Base-by-base conservation (phyloP, 2,113 vertebrate species). In the Tupaia tana region DNA sequence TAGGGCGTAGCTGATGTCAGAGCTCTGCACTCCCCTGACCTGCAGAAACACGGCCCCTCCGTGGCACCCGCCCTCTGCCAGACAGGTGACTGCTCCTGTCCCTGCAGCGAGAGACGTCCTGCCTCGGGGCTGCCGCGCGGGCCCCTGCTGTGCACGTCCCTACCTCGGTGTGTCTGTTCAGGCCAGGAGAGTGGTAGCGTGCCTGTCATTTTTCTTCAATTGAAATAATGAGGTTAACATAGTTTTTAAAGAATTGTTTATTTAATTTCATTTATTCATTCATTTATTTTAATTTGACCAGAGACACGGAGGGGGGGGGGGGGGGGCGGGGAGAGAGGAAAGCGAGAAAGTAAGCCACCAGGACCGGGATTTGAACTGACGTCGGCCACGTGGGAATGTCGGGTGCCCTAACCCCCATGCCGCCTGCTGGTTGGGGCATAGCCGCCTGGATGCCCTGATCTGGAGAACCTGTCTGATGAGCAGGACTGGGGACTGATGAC, bases 191-290 rank as follows among this genome's bases (percentile, higher is more conserved):
- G 85, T 29, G 82, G 22, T 15, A 73, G 20, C 59, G 0, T 27
- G 25, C 86, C 54, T 95, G n/a, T 63, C 69, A 54, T 9, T 80
- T 93, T 34, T 83, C 58, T 9, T 34, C 84, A 71, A 12, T 12
- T 77, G 54, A 66, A 94, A 80, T 56, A 79, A 59, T 52, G n/a
- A 78, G n/a, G 82, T 86, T 89, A 90, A 73, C n/a, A 64, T 43
- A 43, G 43, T 43, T 43, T 43, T 43, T 43, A 43, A 43, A 43
- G 43, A 43, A 43, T 6, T 43, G 43, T 43, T 43, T 43, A 43
- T 43, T 43, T 43, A 43, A 43, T 43, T 43, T 43, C 43, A 43
- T 43, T 43, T 43, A 43, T 43, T 43, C 3, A 43, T 43, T 43
- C 43, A 43, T 43, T 43, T 43, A 43, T 43, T 43, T 43, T 43